Base-by-base conservation (phyloP, 2,888 invertebrate species). In the Mechanitis mazaeus region DNA sequence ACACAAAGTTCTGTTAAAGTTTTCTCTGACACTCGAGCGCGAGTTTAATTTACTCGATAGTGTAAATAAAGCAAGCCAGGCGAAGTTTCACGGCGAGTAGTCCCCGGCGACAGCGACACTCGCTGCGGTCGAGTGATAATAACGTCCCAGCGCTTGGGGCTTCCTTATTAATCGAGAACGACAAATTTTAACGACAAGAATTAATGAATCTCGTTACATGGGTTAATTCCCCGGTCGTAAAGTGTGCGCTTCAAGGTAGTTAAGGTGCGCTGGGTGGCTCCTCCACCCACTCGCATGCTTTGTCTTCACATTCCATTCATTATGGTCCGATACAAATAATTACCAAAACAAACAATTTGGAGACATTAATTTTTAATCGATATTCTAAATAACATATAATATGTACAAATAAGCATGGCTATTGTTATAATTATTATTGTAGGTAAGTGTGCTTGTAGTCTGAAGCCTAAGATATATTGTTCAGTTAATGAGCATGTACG, bases 161-260 rank as follows among this genome's bases (percentile, higher is more conserved):
- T 84, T 88, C 88, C 89, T 91, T 91, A 91, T 91, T 91, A 91
- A 91, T 91, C 88, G 91, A 87, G 89, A 88, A 90, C 91, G 90
- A 91, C 91, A 90, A 91, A 91, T 91, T 91, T 91, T 91, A 91
- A 91, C 91, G 91, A 91, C 91, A 91, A 89, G 90, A 90, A 91
- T 90, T 91, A 91, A 91, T 90, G 91, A 90, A 90, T 90, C 91
- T 91, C 90, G 89, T 91, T 91, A 91, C 89, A 87, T 79, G 90
- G 91, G 91, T 91, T 91, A 91, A 91, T 91, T 90, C 87, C 84
- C 77, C 78, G 85, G 80, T 89, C 91, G 91, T 91, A 90, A 90
- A 91, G 86, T 85, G 85, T 84, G 78, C 81, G 81, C 85, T 81
- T 76, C 79, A 79, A 75, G 83, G 86, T 84, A 83, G 86, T 85